Evolutionary conservation across 2,797 vertebrate species (phyloP).

Genomic region (Allochrocebus solatus): DNA sequence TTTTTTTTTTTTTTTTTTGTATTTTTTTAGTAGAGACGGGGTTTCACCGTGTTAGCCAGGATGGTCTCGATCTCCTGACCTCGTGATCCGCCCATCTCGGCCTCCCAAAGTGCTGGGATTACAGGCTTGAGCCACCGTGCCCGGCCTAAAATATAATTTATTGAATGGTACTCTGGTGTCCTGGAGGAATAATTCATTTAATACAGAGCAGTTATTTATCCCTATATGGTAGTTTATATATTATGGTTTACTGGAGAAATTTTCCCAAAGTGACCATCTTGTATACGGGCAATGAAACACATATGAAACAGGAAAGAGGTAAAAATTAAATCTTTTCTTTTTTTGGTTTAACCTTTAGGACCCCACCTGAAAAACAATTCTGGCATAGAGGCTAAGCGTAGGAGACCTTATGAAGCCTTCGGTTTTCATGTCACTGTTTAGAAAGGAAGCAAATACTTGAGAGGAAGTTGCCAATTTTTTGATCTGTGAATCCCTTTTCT

Average conservation of each 20-base stretch:
- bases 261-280: constrained; percentile 8
- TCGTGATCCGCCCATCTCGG: too few species aligned
- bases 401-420: background rate
- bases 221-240: background rate
- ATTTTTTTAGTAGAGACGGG: too few species aligned
- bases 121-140: too few species aligned
- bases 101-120: too few species aligned
- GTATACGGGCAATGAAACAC: background rate
- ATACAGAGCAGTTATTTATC: background rate
- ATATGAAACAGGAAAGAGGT: background rate
- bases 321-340: background rate
- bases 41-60: too few species aligned
- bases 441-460: constrained; percentile 28
- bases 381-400: background rate
- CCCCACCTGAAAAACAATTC: background rate
- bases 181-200: constrained; percentile 19
- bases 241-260: background rate
- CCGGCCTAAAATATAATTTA: background rate
- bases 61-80: too few species aligned
- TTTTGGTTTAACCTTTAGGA: background rate
- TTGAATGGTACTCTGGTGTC: background rate
- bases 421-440: background rate
- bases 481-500: background rate
- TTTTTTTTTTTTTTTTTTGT: too few species aligned
- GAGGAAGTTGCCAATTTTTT: background rate